Evolutionary conservation across 1,140 invertebrate species (phyloP).

Genomic region (Contarinia nasturtii): DNA sequence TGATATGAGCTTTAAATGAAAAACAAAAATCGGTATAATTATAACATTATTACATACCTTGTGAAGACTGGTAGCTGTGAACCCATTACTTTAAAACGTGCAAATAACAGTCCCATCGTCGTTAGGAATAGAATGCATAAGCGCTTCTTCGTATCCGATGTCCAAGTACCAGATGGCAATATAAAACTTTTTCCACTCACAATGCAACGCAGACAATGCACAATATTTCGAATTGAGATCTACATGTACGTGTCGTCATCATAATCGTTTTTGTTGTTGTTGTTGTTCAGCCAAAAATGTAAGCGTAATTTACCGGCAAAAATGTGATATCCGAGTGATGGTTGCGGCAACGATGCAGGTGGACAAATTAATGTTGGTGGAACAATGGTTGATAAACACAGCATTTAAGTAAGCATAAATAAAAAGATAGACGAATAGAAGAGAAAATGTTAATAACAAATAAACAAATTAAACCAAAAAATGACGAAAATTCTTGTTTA

Average conservation of each 20-base stretch:
- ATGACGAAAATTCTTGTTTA: too few relatives aligned
- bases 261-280: conserved; percentile 33
- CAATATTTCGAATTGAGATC: neutral
- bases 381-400: neutral
- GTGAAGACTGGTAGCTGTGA: conserved; percentile 91
- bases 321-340: too few relatives aligned
- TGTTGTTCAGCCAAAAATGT: conserved; percentile 39
- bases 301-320: conserved; percentile 49
- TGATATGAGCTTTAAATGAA: too few relatives aligned
- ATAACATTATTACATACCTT: conserved; percentile 29
- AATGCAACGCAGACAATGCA: neutral
- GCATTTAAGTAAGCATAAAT: too few relatives aligned
- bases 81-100: conserved; percentile 84
- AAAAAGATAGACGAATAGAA: too few relatives aligned
- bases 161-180: conserved; percentile 20
- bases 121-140: conserved; percentile 55
- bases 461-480: too few relatives aligned
- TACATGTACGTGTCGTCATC: too few relatives aligned
- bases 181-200: conserved; percentile 36
- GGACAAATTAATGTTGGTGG: too few relatives aligned
- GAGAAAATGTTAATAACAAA: too few relatives aligned
- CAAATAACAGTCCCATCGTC: conserved; percentile 64
- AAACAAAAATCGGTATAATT: too few relatives aligned
- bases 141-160: conserved; percentile 46
- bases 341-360: too few relatives aligned